phyloP scores from a whole-genome alignment of 2,797 vertebrate species.

The Peromyscus attwateri region DNA sequence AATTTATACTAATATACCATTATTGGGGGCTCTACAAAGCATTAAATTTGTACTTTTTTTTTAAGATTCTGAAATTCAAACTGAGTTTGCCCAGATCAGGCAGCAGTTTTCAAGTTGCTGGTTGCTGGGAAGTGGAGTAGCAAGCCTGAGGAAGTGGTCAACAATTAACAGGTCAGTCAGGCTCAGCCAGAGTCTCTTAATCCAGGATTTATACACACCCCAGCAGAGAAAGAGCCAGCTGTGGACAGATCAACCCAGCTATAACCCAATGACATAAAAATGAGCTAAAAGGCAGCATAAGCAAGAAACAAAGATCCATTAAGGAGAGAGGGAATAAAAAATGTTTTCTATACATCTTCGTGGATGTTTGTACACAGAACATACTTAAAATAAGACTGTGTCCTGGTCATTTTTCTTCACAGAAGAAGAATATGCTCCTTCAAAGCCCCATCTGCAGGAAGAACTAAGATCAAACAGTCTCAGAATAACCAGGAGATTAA shows the following conservation, averaged over 20 bases:
- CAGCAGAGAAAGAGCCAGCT: background rate
- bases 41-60: background rate
- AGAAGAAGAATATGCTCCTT: slow-evolving; percentile 67
- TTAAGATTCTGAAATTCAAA: background rate
- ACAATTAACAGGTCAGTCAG: background rate
- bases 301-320: slow-evolving; percentile 11
- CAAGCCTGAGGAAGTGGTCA: background rate
- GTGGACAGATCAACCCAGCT: background rate
- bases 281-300: background rate
- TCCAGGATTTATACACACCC: background rate
- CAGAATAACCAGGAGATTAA: slow-evolving; percentile 75
- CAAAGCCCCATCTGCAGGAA: slow-evolving; percentile 66
- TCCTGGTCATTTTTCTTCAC: slow-evolving; percentile 64
- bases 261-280: slow-evolving; percentile 41
- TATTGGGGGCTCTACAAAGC: slow-evolving; percentile 44
- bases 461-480: slow-evolving; percentile 72
- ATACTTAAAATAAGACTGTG: slow-evolving; percentile 38
- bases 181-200: background rate
- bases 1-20: background rate
- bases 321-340: slow-evolving; percentile 23
- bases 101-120: background rate
- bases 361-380: slow-evolving; percentile 22
- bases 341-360: background rate
- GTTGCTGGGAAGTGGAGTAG: background rate
- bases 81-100: background rate